Conservation (phyloP, 2,797 vertebrate genomes). For the Protonibea diacanthus region DNA sequence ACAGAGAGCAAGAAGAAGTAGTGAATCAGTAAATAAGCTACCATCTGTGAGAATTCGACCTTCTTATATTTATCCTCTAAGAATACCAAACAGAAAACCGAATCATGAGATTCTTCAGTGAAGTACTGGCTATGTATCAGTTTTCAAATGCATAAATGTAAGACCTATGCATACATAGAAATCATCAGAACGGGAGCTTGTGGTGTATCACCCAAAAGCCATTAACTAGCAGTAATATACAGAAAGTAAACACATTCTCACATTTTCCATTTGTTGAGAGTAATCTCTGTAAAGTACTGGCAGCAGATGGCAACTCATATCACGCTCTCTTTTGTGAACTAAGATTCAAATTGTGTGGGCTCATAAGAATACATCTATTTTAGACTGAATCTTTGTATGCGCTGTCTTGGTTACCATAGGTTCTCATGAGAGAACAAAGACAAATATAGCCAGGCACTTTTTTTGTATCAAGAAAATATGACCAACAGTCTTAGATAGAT, state of each 20-base stretch:
- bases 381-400: conserved; percentile 1
- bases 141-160: not conserved
- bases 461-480: not conserved
- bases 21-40: conserved; percentile 45
- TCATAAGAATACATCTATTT: conserved; percentile 40
- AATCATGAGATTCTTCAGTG: not conserved
- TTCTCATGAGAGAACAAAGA: conserved; percentile 19
- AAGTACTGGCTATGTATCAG: too few relatives aligned
- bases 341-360: conserved; percentile 31
- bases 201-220: not conserved
- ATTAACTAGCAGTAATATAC: not conserved
- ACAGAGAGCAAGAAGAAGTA: conserved; percentile 22
- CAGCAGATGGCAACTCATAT: conserved; percentile 34
- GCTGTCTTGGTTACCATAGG: conserved; percentile 10
- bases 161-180: not conserved
- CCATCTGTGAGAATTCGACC: conserved; percentile 52
- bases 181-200: not conserved
- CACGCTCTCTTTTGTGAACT: conserved; percentile 19
- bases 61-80: conserved; percentile 25
- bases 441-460: conserved; percentile 8
- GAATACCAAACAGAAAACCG: not conserved
- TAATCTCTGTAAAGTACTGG: conserved; percentile 13
- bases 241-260: conserved; percentile 3
- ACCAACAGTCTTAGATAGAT: not conserved
- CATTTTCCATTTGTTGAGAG: conserved; percentile 25